phyloP scores from a whole-genome alignment of 2,888 invertebrate genomes.

The Himalopsyche kuldschensis region DNA sequence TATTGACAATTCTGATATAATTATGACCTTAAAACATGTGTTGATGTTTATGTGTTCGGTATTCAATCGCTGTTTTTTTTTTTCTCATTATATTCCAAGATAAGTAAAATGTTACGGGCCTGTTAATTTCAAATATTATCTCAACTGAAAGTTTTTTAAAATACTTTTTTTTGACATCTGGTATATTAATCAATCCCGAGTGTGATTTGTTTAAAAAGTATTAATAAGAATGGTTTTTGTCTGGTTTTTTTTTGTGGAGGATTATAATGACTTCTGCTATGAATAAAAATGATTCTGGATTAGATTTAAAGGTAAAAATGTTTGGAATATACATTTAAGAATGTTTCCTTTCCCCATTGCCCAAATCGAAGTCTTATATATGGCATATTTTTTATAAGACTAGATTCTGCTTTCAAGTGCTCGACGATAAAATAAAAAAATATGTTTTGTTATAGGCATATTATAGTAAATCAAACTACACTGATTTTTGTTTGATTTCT shows the following conservation, averaged over 20 bases:
- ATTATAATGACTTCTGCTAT: not conserved
- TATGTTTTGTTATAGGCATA: too few species aligned
- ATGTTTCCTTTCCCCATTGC: too few species aligned
- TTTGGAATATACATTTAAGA: not conserved
- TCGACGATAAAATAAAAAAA: too few species aligned
- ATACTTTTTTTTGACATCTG: not conserved
- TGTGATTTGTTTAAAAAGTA: not conserved
- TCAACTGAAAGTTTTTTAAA: not conserved
- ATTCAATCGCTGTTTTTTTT: not conserved
- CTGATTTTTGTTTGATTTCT: not conserved
- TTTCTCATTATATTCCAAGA: not conserved
- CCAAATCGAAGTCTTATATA: too few species aligned
- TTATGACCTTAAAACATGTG: not conserved
- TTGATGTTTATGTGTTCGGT: not conserved
- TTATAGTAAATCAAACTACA: too few species aligned
- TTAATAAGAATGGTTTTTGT: not conserved
- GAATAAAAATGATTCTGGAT: not conserved
- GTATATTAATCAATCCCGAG: not conserved
- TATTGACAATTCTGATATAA: not conserved
- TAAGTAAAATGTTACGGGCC: not conserved
- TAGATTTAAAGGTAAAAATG: not conserved
- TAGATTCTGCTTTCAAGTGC: too few species aligned
- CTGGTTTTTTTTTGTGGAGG: not conserved
- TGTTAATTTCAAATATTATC: not conserved
- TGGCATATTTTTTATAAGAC: too few species aligned